Evolutionary conservation across 1,140 invertebrate genomes (phyloP).

Genomic region (Drosophila quadrilineata): DNA sequence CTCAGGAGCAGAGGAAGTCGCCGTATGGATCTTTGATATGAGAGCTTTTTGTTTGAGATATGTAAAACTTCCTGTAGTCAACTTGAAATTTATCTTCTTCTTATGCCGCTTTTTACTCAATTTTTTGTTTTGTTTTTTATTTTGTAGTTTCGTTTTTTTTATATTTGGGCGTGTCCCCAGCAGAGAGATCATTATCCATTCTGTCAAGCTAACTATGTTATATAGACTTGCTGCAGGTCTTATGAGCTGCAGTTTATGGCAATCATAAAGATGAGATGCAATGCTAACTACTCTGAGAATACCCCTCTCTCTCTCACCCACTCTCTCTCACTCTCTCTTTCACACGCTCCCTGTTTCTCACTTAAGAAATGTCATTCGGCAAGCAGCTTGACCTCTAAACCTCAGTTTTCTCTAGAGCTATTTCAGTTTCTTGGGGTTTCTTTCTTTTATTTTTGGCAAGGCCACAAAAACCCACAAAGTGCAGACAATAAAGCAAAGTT

Average conservation of each 20-base stretch:
- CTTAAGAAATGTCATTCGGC: conserved; percentile 1
- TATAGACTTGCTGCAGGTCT: conserved; percentile 4
- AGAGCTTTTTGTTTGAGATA: conserved; percentile 67
- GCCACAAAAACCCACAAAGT: conserved; percentile 54
- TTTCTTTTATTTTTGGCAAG: conserved; percentile 42
- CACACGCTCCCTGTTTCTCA: neutral
- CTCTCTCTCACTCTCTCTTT: neutral
- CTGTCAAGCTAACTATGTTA: conserved; percentile 26
- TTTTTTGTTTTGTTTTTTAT: neutral
- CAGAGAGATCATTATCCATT: conserved; percentile 31
- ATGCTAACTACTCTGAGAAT: neutral
- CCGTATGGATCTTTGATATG: conserved; percentile 51
- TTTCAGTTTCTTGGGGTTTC: neutral
- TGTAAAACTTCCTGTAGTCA: conserved; percentile 75
- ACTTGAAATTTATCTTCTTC: conserved; percentile 49
- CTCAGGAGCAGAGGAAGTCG: conserved; percentile 61
- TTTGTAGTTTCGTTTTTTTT: neutral
- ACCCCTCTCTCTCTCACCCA: neutral
- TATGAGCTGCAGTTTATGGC: conserved; percentile 30
- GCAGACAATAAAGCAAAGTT: conserved; percentile 65
- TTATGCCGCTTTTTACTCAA: neutral
- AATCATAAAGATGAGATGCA: conserved; percentile 10
- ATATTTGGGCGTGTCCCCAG: conserved; percentile 51
- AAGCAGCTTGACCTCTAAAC: conserved; percentile 20
- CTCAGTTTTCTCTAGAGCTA: neutral